These are phyloP conservation scores for Gavia stellata DNA, from an alignment of 2,113 vertebrate genomes.

Conservation along the genomic window DNA sequence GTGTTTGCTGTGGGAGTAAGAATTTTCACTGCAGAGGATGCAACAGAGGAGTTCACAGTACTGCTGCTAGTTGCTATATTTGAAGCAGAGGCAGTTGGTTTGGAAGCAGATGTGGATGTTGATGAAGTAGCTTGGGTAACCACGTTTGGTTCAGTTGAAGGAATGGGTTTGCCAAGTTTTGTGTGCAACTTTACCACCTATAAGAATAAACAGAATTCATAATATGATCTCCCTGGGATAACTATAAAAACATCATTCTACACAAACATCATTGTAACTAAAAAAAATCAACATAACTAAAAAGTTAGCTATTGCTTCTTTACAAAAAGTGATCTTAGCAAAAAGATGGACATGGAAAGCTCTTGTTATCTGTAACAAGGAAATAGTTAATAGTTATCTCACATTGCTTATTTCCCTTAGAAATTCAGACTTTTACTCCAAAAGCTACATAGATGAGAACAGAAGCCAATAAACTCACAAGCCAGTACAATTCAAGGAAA, in stretches of 20 bases:
- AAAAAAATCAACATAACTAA: background rate
- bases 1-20: slow-evolving; percentile 73
- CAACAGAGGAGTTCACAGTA: slow-evolving; percentile 75
- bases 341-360: background rate
- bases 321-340: background rate
- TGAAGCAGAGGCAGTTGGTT: slow-evolving; percentile 76
- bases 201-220: background rate
- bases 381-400: background rate
- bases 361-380: background rate
- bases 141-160: slow-evolving; percentile 95
- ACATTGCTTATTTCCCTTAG: background rate
- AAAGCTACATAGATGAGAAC: background rate
- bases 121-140: slow-evolving; percentile 84
- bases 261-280: background rate
- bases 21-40: slow-evolving; percentile 75
- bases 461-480: background rate
- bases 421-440: background rate
- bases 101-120: slow-evolving; percentile 82
- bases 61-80: slow-evolving; percentile 77
- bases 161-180: slow-evolving; percentile 98
- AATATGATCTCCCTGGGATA: background rate
- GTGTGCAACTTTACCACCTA: slow-evolving; percentile 98
- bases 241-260: background rate
- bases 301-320: background rate
- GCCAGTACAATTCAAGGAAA: background rate